Percentiles rank a stretch among this genome's conserved stretches.
phyloP scores from a whole-genome alignment of 2,888 invertebrate genomes.

The Oscheius sp. region DNA sequence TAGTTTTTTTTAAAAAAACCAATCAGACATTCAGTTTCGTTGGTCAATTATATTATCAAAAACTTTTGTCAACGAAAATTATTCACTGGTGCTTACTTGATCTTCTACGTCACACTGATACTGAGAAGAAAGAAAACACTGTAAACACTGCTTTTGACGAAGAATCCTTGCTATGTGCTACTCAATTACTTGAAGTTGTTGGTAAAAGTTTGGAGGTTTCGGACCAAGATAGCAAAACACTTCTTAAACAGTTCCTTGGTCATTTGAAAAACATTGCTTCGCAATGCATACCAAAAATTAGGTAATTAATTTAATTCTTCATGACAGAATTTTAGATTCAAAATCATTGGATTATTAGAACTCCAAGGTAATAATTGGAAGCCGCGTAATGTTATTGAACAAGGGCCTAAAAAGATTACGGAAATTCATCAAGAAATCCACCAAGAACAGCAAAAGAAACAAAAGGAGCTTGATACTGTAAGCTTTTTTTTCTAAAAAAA shows the following conservation, averaged over 20 bases:
- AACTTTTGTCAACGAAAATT: slow-evolving; percentile 47
- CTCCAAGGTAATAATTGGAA: slow-evolving; percentile 44
- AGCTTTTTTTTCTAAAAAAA: background rate
- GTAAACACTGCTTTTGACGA: slow-evolving; percentile 20
- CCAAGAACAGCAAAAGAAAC: slow-evolving; percentile 46
- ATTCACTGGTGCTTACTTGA: slow-evolving; percentile 44
- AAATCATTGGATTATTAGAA: slow-evolving; percentile 54
- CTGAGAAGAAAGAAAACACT: background rate
- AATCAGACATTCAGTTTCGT: slow-evolving; percentile 59
- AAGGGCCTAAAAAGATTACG: slow-evolving; percentile 55
- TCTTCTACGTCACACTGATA: slow-evolving; percentile 34
- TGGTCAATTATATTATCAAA: slow-evolving; percentile 52
- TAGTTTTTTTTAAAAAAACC: no score
- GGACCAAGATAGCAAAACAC: background rate
- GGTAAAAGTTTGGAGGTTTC: slow-evolving; percentile 7
- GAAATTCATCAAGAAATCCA: slow-evolving; percentile 53
- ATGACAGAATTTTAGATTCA: slow-evolving; percentile 39
- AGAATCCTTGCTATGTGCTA: slow-evolving; percentile 44
- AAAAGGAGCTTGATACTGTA: slow-evolving; percentile 36
- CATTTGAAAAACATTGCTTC: slow-evolving; percentile 31
- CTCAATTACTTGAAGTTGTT: slow-evolving; percentile 27
- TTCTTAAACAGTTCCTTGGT: slow-evolving; percentile 38
- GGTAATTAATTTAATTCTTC: slow-evolving; percentile 15
- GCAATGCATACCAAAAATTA: slow-evolving; percentile 44
- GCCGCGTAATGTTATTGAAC: slow-evolving; percentile 43